Percentiles rank a stretch among this genome's conserved stretches.
phyloP scores from a whole-genome alignment of 2,888 invertebrate species.

The Lithophane ornitopus region DNA sequence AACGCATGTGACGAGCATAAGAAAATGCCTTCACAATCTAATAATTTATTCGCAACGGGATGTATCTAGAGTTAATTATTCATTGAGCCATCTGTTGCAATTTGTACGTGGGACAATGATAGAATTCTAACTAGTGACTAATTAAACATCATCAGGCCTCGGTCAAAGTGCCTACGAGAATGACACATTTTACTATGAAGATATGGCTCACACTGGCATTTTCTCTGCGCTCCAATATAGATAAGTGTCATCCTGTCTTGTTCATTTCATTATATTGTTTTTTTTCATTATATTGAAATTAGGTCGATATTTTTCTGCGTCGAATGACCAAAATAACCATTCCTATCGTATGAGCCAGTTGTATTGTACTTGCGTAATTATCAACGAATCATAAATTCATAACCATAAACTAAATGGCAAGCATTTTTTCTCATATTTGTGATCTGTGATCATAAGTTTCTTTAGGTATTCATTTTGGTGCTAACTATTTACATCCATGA shows the following conservation, averaged over 20 bases:
- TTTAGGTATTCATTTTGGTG: neutral
- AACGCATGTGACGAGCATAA: conserved; percentile 28
- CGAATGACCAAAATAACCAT: conserved; percentile 7
- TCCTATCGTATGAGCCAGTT: neutral
- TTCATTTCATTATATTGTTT: conserved; percentile 8
- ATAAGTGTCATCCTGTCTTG: conserved; percentile 26
- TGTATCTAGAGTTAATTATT: conserved; percentile 48
- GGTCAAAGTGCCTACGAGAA: conserved; percentile 48
- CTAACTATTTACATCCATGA: conserved; percentile 8
- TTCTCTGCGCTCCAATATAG: conserved; percentile 22
- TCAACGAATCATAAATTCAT: conserved; percentile 1
- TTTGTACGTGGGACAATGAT: conserved; percentile 30
- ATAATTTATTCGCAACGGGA: conserved; percentile 47
- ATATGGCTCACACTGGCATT: conserved; percentile 5
- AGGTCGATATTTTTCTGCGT: conserved; percentile 10
- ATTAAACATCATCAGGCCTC: conserved; percentile 46
- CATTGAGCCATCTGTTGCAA: conserved; percentile 53
- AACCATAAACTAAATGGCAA: neutral
- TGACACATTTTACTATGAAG: conserved; percentile 35
- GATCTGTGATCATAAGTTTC: neutral
- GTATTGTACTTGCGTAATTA: neutral
- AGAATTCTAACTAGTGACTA: conserved; percentile 56
- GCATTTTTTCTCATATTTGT: no score
- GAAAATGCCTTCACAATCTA: conserved; percentile 34
- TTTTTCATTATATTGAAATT: conserved; percentile 11